These are phyloP conservation scores for Morbakka virulenta DNA, from an alignment of 30 jellyfish, hydroid and myxozoan species.

Conservation along the genomic window DNA sequence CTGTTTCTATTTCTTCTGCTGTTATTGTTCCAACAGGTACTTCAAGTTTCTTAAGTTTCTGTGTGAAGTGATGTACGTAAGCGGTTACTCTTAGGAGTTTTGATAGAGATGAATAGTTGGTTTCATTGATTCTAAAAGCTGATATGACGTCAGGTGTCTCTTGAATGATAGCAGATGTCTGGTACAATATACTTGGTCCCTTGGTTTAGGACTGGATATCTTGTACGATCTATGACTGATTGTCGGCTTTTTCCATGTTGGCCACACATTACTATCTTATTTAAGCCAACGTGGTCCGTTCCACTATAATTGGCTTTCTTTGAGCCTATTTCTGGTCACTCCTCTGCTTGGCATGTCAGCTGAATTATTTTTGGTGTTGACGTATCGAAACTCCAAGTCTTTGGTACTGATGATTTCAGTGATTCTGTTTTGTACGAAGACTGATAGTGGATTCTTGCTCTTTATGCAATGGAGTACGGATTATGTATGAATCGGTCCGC, in stretches of 20 bases:
- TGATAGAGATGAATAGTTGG: background rate
- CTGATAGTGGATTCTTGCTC: constrained; percentile 11
- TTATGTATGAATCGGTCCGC: too few species aligned
- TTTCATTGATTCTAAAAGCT: constrained; percentile 22
- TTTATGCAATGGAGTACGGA: constrained; percentile 12
- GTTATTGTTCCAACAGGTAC: background rate
- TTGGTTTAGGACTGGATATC: background rate
- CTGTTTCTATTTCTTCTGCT: too few species aligned
- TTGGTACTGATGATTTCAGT: background rate
- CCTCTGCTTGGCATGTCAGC: constrained; percentile 18
- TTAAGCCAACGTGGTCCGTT: too few species aligned
- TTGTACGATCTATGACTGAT: background rate
- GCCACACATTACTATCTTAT: too few species aligned
- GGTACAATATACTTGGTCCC: constrained; percentile 6
- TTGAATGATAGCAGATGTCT: background rate
- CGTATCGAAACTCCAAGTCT: constrained; percentile 6
- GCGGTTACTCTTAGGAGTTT: constrained; percentile 31
- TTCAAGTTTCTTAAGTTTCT: background rate
- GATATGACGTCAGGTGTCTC: background rate
- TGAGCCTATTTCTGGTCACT: background rate
- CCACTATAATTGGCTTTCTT: too few species aligned
- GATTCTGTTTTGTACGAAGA: constrained; percentile 20
- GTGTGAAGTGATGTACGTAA: constrained; percentile 5
- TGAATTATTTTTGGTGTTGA: constrained; percentile 8
- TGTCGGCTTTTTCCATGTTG: constrained; percentile 19